Conservation (phyloP, 1,140 invertebrate species). For the Ceratosolen solmsi region DNA sequence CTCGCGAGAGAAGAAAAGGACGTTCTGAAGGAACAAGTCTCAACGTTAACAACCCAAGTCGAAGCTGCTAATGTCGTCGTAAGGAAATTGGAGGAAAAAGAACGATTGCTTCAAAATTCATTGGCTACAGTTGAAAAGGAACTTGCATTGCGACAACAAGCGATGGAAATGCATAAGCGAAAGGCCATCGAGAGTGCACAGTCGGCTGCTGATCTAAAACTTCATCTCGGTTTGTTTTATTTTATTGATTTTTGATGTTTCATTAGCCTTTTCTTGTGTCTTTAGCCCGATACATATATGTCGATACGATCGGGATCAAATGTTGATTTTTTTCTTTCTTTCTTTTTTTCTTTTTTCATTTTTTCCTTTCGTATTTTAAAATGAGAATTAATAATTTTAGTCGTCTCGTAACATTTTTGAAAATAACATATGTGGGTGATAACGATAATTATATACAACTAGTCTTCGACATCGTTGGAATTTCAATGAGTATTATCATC, state of each 20-base stretch:
- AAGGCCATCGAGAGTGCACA: slow-evolving; percentile 97
- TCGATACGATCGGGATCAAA: too few relatives aligned
- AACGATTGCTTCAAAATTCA: slow-evolving; percentile 92
- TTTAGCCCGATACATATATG: too few relatives aligned
- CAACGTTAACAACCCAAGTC: slow-evolving; percentile 91
- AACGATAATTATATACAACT: too few relatives aligned
- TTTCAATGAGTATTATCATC: too few relatives aligned
- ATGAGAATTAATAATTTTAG: too few relatives aligned
- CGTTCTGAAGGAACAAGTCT: slow-evolving; percentile 89
- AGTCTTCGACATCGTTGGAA: too few relatives aligned
- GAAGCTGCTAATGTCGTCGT: slow-evolving; percentile 97
- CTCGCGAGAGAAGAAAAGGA: slow-evolving; percentile 95
- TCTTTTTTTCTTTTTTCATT: too few relatives aligned
- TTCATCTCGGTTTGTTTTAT: slow-evolving; percentile 97
- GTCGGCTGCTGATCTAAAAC: slow-evolving; percentile 96
- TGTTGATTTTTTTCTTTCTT: background rate
- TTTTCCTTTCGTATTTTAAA: too few relatives aligned
- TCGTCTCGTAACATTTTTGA: too few relatives aligned
- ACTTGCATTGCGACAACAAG: slow-evolving; percentile 89
- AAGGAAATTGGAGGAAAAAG: slow-evolving; percentile 97
- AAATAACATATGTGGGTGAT: too few relatives aligned
- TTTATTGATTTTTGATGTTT: too few relatives aligned
- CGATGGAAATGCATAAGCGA: slow-evolving; percentile 97
- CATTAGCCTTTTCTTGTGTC: too few relatives aligned
- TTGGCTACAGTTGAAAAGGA: slow-evolving; percentile 96